Conservation (phyloP, 2,113 vertebrate species). For the Rhabdomys dilectus region DNA sequence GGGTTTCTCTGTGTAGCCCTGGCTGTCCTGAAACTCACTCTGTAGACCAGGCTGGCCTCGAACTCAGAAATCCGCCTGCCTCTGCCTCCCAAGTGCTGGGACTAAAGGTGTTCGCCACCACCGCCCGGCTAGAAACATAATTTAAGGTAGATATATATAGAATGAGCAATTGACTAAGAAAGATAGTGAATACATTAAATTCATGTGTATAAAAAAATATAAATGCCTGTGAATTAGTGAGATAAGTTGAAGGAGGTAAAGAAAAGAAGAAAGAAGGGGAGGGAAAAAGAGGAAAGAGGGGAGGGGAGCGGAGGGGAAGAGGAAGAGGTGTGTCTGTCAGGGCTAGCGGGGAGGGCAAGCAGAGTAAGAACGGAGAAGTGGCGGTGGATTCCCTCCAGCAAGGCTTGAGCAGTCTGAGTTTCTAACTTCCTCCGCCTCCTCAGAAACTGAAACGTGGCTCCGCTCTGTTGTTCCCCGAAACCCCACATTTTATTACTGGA, state of each 20-base stretch:
- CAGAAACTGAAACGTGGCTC: neutral
- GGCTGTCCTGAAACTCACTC: no score
- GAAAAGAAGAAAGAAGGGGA: no score
- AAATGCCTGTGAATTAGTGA: neutral
- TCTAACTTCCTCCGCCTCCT: neutral
- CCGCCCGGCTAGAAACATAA: neutral
- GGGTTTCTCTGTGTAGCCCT: no score
- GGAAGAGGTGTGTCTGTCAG: neutral
- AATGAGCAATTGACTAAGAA: neutral
- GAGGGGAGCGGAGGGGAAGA: fast-evolving
- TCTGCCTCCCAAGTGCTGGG: no score
- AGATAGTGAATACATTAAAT: neutral
- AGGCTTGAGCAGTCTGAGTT: neutral
- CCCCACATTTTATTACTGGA: neutral
- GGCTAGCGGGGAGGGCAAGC: neutral
- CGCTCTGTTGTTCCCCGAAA: neutral
- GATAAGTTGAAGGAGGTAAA: no score
- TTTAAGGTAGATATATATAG: neutral
- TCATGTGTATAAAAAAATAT: neutral
- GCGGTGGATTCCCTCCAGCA: neutral
- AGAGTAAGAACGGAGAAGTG: neutral
- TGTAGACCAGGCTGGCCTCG: no score
- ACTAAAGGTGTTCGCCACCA: no score
- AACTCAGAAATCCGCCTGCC: no score
- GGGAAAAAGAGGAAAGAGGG: no score